Conservation (phyloP, 2,797 vertebrate species). For the Melopsittacus undulatus region DNA sequence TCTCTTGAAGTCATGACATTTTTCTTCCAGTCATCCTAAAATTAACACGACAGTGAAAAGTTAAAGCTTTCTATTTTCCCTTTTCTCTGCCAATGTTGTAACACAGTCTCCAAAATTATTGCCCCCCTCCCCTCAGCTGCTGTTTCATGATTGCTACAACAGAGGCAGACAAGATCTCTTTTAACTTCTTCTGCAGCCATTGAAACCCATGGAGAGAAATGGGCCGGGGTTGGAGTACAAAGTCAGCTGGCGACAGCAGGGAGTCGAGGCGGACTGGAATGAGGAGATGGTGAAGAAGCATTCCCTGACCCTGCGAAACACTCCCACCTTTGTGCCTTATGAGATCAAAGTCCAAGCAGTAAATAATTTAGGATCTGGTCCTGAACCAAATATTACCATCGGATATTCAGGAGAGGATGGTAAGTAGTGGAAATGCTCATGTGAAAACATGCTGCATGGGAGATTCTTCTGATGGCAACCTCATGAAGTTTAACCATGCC, state of each 20-base stretch:
- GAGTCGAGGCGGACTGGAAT: slow-evolving; percentile 82
- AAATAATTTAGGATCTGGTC: slow-evolving; percentile 88
- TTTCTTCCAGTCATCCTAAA: not conserved
- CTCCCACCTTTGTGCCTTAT: slow-evolving; percentile 90
- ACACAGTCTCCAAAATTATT: not conserved
- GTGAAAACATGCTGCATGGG: accelerated
- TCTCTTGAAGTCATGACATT: not conserved
- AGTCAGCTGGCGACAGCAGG: slow-evolving; percentile 88
- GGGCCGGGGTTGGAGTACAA: slow-evolving; percentile 93
- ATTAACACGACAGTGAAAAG: not conserved
- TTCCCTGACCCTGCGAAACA: slow-evolving; percentile 86
- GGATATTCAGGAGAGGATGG: slow-evolving; percentile 95
- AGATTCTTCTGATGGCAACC: too few relatives aligned
- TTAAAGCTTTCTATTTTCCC: not conserved
- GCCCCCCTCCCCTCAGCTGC: not conserved
- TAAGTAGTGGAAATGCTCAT: slow-evolving; percentile 72
- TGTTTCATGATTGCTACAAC: not conserved
- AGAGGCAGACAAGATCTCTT: not conserved
- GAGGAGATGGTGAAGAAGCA: slow-evolving; percentile 89
- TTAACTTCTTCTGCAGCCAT: slow-evolving; percentile 77
- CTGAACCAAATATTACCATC: slow-evolving; percentile 83
- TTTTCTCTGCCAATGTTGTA: not conserved
- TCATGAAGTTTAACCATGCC: too few relatives aligned
- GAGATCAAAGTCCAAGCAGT: slow-evolving; percentile 92
- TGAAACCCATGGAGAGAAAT: slow-evolving; percentile 87